A percentile compares a stretch with the other conserved stretches of the same genome.
These are phyloP conservation scores for Pseudorhombus dupliciocellatus DNA, from an alignment of 2,113 vertebrate genomes.

Conservation along the genomic window DNA sequence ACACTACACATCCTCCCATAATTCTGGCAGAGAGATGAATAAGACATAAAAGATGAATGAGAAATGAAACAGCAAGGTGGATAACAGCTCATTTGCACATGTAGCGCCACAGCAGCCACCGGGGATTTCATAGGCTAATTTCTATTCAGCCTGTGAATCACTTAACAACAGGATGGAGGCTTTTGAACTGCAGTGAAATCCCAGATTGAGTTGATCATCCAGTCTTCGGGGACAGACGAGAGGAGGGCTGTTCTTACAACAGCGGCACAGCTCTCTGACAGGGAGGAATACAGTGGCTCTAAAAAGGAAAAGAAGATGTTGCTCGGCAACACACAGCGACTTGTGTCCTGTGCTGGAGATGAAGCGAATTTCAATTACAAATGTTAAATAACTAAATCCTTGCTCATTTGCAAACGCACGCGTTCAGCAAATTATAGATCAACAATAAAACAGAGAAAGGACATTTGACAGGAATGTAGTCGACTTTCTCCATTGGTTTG, in stretches of 20 bases:
- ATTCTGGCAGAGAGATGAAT: slow-evolving; percentile 47
- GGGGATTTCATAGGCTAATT: slow-evolving; percentile 67
- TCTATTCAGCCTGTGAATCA: slow-evolving; percentile 33
- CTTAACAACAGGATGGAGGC: slow-evolving; percentile 10
- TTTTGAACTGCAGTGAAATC: slow-evolving; percentile 6
- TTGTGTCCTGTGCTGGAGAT: background rate
- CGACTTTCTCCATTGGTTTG: background rate
- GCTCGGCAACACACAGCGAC: slow-evolving; percentile 49
- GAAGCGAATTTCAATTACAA: background rate
- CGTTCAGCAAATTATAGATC: background rate
- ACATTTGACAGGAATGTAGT: background rate
- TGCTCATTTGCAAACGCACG: background rate
- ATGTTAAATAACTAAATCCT: background rate
- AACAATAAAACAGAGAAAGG: background rate
- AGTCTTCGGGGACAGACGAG: background rate
- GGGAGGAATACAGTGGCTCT: background rate
- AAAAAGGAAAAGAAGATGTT: slow-evolving; percentile 21
- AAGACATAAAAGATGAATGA: slow-evolving; percentile 59
- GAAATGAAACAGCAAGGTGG: slow-evolving; percentile 58
- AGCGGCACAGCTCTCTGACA: background rate
- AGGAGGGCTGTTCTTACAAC: background rate
- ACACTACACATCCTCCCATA: slow-evolving; percentile 33
- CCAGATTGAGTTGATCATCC: slow-evolving; percentile 12
- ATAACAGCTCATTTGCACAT: slow-evolving; percentile 66
- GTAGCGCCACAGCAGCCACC: slow-evolving; percentile 37